Evolutionary conservation across 2,888 invertebrate species (phyloP), one percentile per base, ranked within the genome.

Genomic region (Cotesia congregata): DNA sequence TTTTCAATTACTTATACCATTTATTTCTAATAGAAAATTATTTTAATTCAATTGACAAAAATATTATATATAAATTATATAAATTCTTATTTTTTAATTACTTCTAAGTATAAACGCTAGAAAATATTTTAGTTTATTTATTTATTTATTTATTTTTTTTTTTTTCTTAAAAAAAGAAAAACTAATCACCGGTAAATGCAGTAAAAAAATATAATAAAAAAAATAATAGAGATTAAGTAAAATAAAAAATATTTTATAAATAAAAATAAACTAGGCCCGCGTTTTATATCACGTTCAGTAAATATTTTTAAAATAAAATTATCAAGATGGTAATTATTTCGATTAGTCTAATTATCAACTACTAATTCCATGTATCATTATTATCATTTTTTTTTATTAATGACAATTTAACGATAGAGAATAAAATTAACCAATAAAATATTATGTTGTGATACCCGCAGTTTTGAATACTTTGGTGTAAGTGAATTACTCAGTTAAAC

Each of bases 101-200:
- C 85, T 83, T 83, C 79, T 82, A 84, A 83, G 83, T 87, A 88
- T 87, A 86, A 82, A 84, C 83, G 84, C 85, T 86, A 87, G 84
- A 85, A 86, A 83, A 83, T 82, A 82, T 84, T 83, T 83, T 80
- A 84, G 78, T 78, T 86, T 86, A 82, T 83, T 85, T 83, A 81
- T 75, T 80, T 60, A n/a, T n/a, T n/a, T n/a, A n/a, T n/a, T n/a
- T n/a, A n/a, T 61, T 67, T 75, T 64, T 15, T 68, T 70, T n/a
- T 30, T 30, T 30, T 30, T 30, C 3, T 3, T 30, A 30, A 30
- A 30, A 30, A 30, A 6, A 15, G 61, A 1, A 62, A 72, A 67
- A 38, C 39, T 39, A 39, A 30, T 67, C 6, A 30, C 50, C 60
- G 30, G 30, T 20, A 64, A 38, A 62, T 9, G 20, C 39, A 78